These are phyloP conservation scores for Spongilla lacustris DNA, from an alignment of 37 sponge, comb jelly and placozoan genomes.

Conservation along the genomic window DNA sequence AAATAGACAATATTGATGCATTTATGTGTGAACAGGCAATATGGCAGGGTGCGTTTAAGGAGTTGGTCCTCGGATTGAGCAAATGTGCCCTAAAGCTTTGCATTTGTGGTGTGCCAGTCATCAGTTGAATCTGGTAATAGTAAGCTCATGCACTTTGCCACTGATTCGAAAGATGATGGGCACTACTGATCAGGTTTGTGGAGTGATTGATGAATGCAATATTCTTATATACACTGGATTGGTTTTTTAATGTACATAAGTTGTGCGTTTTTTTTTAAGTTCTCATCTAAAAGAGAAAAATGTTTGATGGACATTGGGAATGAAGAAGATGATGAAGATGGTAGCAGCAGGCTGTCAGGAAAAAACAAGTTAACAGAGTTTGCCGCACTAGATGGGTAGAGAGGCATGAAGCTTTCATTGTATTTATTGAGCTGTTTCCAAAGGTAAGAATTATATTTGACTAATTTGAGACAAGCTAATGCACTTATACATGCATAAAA, in stretches of 20 bases:
- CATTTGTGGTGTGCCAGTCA: constrained; percentile 63
- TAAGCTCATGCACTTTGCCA: constrained; percentile 7
- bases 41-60: constrained; percentile 46
- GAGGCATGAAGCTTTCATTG: constrained; percentile 57
- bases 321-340: constrained; percentile 28
- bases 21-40: background rate
- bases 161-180: constrained; percentile 30
- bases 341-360: background rate
- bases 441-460: constrained; percentile 1
- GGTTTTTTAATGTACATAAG: background rate
- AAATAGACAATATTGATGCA: no score
- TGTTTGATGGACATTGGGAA: constrained; percentile 58
- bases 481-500: no score
- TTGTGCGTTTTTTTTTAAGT: background rate
- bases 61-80: constrained; percentile 28
- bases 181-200: background rate
- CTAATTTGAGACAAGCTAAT: background rate
- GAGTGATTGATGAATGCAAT: background rate
- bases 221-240: background rate
- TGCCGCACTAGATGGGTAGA: constrained; percentile 73
- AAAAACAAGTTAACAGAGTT: constrained; percentile 49
- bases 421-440: background rate
- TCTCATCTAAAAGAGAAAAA: constrained; percentile 39
- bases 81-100: constrained; percentile 38
- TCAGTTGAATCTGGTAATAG: constrained; percentile 53